Evolutionary conservation across 2,888 invertebrate genomes (phyloP).

Genomic region (Ypsolopha sequella): DNA sequence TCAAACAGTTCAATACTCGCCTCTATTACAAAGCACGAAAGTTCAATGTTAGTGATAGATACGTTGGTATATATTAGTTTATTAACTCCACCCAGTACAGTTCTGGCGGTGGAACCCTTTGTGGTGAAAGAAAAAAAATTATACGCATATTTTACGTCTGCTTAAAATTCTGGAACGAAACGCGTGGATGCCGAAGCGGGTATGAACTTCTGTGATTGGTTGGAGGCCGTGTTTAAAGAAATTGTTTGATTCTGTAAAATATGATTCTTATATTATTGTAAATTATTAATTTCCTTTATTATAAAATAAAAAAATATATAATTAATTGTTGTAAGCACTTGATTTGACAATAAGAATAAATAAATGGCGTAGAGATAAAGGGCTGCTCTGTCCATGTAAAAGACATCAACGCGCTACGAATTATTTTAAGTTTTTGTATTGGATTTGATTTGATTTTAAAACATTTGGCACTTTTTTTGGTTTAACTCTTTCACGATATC

Average conservation of each 20-base stretch:
- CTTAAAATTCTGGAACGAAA: constrained; percentile 25
- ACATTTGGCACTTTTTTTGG: background rate
- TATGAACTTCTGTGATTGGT: background rate
- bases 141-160: constrained; percentile 32
- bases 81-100: constrained; percentile 67
- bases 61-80: constrained; percentile 39
- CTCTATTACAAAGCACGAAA: no score
- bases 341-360: no score
- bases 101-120: constrained; percentile 56
- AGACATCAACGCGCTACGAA: constrained; percentile 9
- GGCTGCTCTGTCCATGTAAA: constrained; percentile 4
- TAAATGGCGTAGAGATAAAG: no score
- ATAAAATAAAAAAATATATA: no score
- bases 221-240: background rate
- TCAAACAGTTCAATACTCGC: no score
- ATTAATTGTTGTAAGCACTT: no score
- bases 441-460: background rate
- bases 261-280: no score
- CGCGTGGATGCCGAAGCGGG: background rate
- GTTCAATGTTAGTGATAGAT: no score
- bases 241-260: no score
- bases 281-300: no score
- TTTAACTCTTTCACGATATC: background rate
- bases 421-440: background rate
- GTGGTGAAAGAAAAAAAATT: constrained; percentile 18